These are phyloP conservation scores for Cataglyphis rosenhaueri DNA, from an alignment of 2,888 invertebrate genomes.

Conservation along the genomic window DNA sequence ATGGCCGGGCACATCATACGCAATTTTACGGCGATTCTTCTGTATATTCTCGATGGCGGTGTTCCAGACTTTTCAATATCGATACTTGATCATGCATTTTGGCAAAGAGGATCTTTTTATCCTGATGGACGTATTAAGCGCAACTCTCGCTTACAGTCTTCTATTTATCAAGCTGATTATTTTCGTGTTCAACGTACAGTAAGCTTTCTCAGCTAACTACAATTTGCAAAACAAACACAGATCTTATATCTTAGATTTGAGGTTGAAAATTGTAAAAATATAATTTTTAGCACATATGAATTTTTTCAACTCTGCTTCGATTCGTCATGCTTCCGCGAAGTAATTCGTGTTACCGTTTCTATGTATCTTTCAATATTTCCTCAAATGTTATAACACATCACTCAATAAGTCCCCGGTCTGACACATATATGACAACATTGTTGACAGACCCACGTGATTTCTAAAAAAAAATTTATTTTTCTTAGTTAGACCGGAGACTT, in stretches of 20 bases:
- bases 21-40: conserved; percentile 25
- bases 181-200: conserved; percentile 53
- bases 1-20: conserved; percentile 55
- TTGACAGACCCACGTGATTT: too few relatives aligned
- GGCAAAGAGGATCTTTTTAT: conserved; percentile 9
- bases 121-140: conserved; percentile 51
- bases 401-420: too few relatives aligned
- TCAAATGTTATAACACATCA: background rate
- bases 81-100: conserved; percentile 48
- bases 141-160: conserved; percentile 51
- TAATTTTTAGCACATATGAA: background rate
- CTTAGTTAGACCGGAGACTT: too few relatives aligned
- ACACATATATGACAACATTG: too few relatives aligned
- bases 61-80: conserved; percentile 57
- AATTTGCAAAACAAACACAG: background rate
- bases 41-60: conserved; percentile 24
- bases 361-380: background rate
- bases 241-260: background rate
- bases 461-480: too few relatives aligned
- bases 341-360: background rate
- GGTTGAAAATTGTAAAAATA: background rate
- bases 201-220: conserved; percentile 3
- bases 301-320: background rate
- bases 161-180: conserved; percentile 51
- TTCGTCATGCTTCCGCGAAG: background rate